Conservation (phyloP, 2,113 vertebrate genomes). For the Elanus axillaris region DNA sequence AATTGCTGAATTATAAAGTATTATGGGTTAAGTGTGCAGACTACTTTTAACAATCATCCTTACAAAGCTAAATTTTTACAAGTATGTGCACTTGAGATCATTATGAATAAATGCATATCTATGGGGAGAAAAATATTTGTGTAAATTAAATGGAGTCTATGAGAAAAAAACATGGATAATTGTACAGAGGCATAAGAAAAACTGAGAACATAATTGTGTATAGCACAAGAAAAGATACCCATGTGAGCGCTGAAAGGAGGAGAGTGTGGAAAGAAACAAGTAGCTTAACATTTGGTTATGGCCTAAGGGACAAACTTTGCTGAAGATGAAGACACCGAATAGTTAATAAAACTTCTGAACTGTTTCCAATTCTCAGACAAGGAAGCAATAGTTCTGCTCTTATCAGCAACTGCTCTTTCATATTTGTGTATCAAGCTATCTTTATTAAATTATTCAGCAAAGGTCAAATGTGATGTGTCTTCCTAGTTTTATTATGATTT, state of each 20-base stretch:
- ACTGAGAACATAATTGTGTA: conserved; percentile 25
- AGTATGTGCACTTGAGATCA: neutral
- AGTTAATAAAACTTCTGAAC: conserved; percentile 70
- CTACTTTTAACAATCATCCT: neutral
- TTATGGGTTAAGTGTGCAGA: neutral
- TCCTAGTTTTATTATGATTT: conserved; percentile 69
- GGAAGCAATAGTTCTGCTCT: conserved; percentile 66
- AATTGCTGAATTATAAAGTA: neutral
- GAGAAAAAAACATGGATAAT: neutral
- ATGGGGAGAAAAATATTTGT: neutral
- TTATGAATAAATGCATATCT: neutral
- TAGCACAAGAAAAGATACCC: conserved; percentile 26
- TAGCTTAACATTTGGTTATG: conserved; percentile 14
- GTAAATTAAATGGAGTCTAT: neutral
- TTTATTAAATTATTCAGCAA: conserved; percentile 77
- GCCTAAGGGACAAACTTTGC: conserved; percentile 47
- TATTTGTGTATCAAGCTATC: conserved; percentile 57
- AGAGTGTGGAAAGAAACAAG: neutral
- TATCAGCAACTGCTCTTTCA: conserved; percentile 69
- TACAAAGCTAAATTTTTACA: neutral
- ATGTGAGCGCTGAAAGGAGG: neutral
- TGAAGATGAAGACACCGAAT: conserved; percentile 57
- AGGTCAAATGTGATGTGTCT: conserved; percentile 74
- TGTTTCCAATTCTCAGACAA: conserved; percentile 68
- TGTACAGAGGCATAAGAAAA: neutral